Conservation (phyloP, 1,140 invertebrate species). For the Zaprionus ornatus region DNA sequence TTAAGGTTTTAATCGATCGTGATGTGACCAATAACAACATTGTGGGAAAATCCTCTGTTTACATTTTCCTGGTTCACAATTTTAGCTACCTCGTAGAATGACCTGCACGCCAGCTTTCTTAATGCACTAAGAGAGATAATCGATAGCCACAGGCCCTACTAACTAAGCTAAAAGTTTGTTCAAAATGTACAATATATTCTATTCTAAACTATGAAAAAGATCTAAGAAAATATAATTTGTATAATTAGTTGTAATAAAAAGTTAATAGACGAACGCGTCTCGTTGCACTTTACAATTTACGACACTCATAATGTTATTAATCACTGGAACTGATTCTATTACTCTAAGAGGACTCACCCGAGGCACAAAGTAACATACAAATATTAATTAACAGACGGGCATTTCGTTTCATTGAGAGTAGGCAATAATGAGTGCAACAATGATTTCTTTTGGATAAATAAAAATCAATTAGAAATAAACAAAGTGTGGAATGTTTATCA, state of each 20-base stretch:
- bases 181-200: constrained; percentile 50
- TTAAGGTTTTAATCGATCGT: constrained; percentile 1
- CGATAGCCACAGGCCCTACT: constrained; percentile 5
- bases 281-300: not conserved
- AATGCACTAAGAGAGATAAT: not conserved
- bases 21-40: not conserved
- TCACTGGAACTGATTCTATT: no score
- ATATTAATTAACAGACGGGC: not conserved
- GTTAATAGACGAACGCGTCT: constrained; percentile 34
- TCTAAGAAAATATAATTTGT: constrained; percentile 52
- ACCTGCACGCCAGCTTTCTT: not conserved
- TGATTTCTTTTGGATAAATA: not conserved
- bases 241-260: constrained; percentile 69
- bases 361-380: no score
- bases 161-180: constrained; percentile 58
- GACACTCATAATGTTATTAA: not conserved
- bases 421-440: no score
- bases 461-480: not conserved
- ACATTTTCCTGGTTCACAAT: not conserved
- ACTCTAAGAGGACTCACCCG: no score
- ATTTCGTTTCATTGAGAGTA: no score
- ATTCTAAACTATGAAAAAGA: constrained; percentile 55
- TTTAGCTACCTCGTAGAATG: constrained; percentile 12
- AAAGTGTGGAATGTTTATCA: constrained; percentile 28
- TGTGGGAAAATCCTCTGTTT: not conserved